phyloP scores from a whole-genome alignment of 2,888 invertebrate genomes.

The Eupelmus urozonus region DNA sequence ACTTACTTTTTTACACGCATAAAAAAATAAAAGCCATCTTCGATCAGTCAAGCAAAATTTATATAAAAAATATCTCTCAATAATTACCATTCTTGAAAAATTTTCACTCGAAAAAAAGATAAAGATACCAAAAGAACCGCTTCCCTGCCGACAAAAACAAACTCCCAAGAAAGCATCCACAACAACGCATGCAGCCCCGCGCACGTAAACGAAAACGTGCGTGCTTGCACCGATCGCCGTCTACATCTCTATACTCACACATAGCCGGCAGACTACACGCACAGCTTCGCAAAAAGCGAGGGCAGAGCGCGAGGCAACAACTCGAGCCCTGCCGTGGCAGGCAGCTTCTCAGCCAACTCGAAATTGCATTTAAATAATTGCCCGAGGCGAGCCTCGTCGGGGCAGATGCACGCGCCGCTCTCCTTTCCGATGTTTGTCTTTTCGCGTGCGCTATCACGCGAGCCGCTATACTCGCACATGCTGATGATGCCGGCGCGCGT shows the following conservation, averaged over 20 bases:
- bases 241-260: neutral
- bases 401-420: neutral
- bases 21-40: too few species aligned
- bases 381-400: slow-evolving; percentile 41
- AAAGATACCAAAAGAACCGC: too few species aligned
- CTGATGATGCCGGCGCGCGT: neutral
- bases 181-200: too few species aligned
- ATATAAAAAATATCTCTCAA: too few species aligned
- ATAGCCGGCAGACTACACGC: neutral
- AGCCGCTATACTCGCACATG: neutral
- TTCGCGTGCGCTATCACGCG: slow-evolving; percentile 25
- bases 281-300: slow-evolving; percentile 18
- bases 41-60: too few species aligned
- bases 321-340: neutral
- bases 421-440: slow-evolving; percentile 47
- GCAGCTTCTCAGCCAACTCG: slow-evolving; percentile 5
- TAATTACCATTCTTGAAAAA: too few species aligned
- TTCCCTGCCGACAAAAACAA: too few species aligned
- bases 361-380: slow-evolving; percentile 59
- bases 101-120: too few species aligned
- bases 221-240: slow-evolving; percentile 20
- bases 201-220: slow-evolving; percentile 1
- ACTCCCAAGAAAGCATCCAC: too few species aligned
- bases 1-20: too few species aligned
- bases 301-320: slow-evolving; percentile 4